Evolutionary conservation across 2,888 invertebrate genomes (phyloP).

Genomic region (Phytoseiulus persimilis): DNA sequence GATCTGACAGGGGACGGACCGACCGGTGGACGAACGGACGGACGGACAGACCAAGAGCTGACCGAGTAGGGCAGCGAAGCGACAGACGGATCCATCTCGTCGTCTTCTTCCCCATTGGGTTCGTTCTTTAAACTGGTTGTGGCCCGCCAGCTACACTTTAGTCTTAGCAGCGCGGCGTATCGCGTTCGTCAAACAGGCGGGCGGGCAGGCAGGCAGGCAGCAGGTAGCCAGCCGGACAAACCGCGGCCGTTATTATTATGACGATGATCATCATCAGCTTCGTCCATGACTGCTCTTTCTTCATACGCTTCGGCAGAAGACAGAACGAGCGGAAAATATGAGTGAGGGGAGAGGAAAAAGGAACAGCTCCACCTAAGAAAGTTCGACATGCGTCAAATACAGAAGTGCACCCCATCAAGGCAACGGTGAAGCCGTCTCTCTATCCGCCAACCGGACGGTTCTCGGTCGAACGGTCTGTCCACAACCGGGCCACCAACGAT

Average conservation of each 20-base stretch:
- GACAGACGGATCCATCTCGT: not conserved
- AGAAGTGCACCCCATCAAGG: not conserved
- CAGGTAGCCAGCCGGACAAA: not conserved
- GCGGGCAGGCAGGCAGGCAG: not conserved
- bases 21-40: too few relatives aligned
- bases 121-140: not conserved
- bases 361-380: not conserved
- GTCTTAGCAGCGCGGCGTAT: not conserved
- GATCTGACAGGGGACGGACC: too few relatives aligned
- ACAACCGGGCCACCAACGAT: not conserved
- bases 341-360: not conserved
- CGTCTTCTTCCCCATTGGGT: not conserved
- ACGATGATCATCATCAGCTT: not conserved
- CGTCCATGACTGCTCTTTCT: not conserved
- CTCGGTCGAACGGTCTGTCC: not conserved
- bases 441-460: not conserved
- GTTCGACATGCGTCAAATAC: not conserved
- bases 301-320: not conserved
- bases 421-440: not conserved
- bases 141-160: not conserved
- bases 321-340: not conserved
- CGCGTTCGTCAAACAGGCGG: not conserved
- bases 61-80: not conserved
- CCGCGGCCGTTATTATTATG: not conserved
- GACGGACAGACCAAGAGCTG: not conserved